A percentile compares a stretch with the other conserved stretches of the same genome.
phyloP scores from a whole-genome alignment of 2,113 vertebrate genomes.

The Pollachius pollachius region DNA sequence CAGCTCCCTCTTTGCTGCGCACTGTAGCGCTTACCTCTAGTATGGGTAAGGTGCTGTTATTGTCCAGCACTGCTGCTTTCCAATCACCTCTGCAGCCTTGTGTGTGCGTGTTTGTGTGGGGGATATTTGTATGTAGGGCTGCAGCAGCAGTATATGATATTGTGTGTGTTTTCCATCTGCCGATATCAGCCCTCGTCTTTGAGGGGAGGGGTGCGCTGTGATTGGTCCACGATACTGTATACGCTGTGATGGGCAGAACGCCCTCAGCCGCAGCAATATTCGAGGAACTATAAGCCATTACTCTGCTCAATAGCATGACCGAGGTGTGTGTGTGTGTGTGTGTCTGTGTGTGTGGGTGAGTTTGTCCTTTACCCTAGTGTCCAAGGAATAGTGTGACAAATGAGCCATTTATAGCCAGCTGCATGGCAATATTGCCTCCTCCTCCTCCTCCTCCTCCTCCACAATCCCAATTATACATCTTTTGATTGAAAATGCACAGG shows the following conservation, averaged over 20 bases:
- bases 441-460: not conserved
- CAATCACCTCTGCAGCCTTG: constrained; percentile 43
- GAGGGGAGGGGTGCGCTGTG: constrained; percentile 6
- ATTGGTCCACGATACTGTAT: not conserved
- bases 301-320: constrained; percentile 20
- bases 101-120: not conserved
- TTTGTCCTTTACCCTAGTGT: constrained; percentile 39
- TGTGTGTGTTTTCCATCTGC: constrained; percentile 25
- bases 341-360: constrained; percentile 5
- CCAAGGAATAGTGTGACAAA: constrained; percentile 43
- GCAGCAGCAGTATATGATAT: constrained; percentile 14
- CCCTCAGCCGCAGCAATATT: constrained; percentile 6
- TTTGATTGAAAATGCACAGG: constrained; percentile 30
- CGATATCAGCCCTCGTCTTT: constrained; percentile 35
- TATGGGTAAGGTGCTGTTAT: constrained; percentile 31
- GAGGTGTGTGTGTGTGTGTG: constrained; percentile 4
- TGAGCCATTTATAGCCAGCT: constrained; percentile 35
- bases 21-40: not conserved
- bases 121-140: constrained; percentile 11
- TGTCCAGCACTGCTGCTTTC: constrained; percentile 19
- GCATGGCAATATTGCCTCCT: constrained; percentile 25
- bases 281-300: constrained; percentile 33
- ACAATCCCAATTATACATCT: constrained; percentile 46
- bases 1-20: too few species aligned
- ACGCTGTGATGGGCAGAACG: constrained; percentile 26